Evolutionary conservation across 2,888 invertebrate species (phyloP).

Genomic region (Diploptera punctata): DNA sequence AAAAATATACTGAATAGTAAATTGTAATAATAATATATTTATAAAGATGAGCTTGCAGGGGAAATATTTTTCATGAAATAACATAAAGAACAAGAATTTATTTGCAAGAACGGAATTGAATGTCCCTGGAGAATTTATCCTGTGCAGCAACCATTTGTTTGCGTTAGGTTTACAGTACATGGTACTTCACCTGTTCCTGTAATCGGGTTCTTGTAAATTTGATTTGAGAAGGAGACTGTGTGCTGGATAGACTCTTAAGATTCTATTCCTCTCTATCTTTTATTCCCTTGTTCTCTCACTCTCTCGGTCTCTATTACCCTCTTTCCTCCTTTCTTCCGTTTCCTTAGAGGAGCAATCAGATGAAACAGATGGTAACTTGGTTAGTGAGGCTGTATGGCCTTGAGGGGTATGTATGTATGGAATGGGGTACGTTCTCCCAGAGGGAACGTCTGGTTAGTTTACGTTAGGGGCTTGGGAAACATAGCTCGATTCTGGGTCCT

Average conservation of each 20-base stretch:
- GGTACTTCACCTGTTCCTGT: slow-evolving; percentile 20
- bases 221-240: slow-evolving; percentile 20
- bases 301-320: background rate
- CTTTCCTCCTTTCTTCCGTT: slow-evolving; percentile 21
- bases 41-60: too few species aligned
- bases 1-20: too few species aligned
- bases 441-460: slow-evolving; percentile 21
- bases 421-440: background rate
- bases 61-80: too few species aligned
- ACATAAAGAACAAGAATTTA: too few species aligned
- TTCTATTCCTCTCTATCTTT: slow-evolving; percentile 25
- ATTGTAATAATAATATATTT: too few species aligned
- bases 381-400: slow-evolving; percentile 28
- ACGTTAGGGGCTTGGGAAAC: too few species aligned
- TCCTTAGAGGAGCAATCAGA: slow-evolving; percentile 38
- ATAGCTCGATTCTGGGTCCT: too few species aligned
- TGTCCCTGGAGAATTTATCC: background rate
- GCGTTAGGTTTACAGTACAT: slow-evolving; percentile 34
- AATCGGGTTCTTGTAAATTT: slow-evolving; percentile 35
- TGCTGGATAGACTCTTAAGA: slow-evolving; percentile 2
- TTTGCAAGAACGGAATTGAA: too few species aligned
- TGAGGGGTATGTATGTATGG: background rate
- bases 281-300: background rate
- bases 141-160: slow-evolving; percentile 34
- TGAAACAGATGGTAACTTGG: slow-evolving; percentile 37